Conservation (phyloP, 2,797 vertebrate species). For the Triplophysa yarkandensis region DNA sequence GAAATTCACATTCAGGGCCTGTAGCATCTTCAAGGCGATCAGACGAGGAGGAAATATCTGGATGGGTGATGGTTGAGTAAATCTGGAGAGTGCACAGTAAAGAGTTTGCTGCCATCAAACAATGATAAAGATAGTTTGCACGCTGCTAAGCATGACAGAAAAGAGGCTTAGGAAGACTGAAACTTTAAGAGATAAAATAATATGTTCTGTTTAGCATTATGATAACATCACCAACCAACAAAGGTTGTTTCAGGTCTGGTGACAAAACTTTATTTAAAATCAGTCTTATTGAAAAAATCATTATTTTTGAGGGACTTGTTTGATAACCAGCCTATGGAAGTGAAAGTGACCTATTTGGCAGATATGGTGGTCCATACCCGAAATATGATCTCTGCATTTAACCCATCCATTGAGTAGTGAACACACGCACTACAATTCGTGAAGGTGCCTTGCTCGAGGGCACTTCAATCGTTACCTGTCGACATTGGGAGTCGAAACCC, state of each 20-base stretch:
- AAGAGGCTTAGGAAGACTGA: too few species aligned
- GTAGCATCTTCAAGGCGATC: slow-evolving; percentile 9
- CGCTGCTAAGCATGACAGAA: background rate
- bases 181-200: too few species aligned
- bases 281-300: background rate
- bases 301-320: too few species aligned
- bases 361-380: too few species aligned
- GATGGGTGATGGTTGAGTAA: background rate
- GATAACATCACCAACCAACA: background rate
- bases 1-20: slow-evolving; percentile 10
- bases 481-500: too few species aligned
- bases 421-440: too few species aligned
- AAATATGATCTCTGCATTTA: too few species aligned
- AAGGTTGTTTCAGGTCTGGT: background rate
- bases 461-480: too few species aligned
- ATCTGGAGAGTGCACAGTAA: background rate
- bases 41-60: background rate
- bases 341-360: too few species aligned
- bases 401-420: too few species aligned
- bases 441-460: too few species aligned
- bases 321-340: too few species aligned
- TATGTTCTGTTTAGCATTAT: background rate
- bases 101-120: background rate
- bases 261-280: background rate
- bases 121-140: background rate